Evolutionary conservation across 2,797 vertebrate genomes (phyloP).

Genomic region (Thripadectes ignobilis): DNA sequence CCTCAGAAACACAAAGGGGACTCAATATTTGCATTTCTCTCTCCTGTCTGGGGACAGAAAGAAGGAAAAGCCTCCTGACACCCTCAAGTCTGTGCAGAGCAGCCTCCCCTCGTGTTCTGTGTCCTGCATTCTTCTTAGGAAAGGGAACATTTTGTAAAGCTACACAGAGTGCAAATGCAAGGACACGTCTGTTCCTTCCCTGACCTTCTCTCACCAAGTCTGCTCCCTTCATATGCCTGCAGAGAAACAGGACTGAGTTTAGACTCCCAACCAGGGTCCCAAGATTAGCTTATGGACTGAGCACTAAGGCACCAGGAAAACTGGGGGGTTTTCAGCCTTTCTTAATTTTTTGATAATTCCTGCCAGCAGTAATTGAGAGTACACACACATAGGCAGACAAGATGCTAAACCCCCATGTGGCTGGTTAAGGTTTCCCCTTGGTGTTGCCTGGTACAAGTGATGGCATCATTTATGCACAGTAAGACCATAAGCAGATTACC

Average conservation of each 20-base stretch:
- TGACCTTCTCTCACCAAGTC: slow-evolving; percentile 17
- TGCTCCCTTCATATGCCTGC: neutral
- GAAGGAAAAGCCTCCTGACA: neutral
- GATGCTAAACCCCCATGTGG: neutral
- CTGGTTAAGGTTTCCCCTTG: neutral
- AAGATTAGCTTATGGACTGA: neutral
- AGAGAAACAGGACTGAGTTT: neutral
- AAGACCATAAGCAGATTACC: neutral
- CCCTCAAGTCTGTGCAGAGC: slow-evolving; percentile 25
- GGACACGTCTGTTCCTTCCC: slow-evolving; percentile 15
- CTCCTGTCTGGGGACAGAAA: neutral
- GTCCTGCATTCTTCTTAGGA: neutral
- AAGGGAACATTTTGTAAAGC: slow-evolving; percentile 39
- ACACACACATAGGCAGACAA: neutral
- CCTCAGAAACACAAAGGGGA: neutral
- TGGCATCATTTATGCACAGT: neutral
- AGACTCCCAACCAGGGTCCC: neutral
- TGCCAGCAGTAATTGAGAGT: neutral
- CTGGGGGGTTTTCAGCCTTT: neutral
- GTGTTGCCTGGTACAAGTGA: neutral
- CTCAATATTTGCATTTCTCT: neutral
- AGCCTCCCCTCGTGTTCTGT: slow-evolving; percentile 21
- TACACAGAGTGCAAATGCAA: neutral
- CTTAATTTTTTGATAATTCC: neutral
- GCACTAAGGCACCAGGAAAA: neutral